Evolutionary conservation across 2,797 vertebrate species (phyloP), one percentile per base, ranked within the genome.

Genomic region (Vultur gryphus): DNA sequence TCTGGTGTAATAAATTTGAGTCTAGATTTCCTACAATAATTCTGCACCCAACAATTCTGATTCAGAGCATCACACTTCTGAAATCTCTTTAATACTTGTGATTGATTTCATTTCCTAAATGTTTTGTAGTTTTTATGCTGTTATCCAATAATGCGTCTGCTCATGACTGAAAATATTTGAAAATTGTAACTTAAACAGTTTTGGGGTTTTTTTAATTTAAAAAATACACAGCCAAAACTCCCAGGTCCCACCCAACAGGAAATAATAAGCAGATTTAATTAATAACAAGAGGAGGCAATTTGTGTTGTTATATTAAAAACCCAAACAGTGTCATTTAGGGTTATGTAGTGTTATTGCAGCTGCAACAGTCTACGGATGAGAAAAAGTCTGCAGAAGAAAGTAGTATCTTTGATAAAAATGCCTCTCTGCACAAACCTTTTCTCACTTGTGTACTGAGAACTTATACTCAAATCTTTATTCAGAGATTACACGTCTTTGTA

Each of bases 251-350:
- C 79, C 67, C 90, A 90, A 77, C 85, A 89, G 94, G 92, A 97
- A 97, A 83, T 95, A 92, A 81, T 95, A 93, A 95, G n/a, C 52
- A 78, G 54, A 28, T 49, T 77, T 87, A 64, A 82, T 91, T 84
- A 95, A 87, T 93, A 88, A 90, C 49, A 89, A 92, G 84, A 67
- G 55, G 35, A 81, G 73, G 31, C 48, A 86, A 52, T 92, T 89
- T 67, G 26, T 62, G 41, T 35, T 84, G 43, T 76, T 87, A 12
- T 16, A 41, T 70, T 88, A 91, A 72, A 77, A 96, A 91, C 96
- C 82, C 72, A 96, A 96, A 83, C 69, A 62, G 11, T 83, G 86
- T 85, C 29, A 21, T 84, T 80, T 75, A 67, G 69, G 46, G 46
- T 87, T 83, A 57, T 17, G 39, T 72, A 17, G 37, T 49, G 28